Evolutionary conservation across 2,113 vertebrate genomes (phyloP).

Genomic region (Saccopteryx bilineata): DNA sequence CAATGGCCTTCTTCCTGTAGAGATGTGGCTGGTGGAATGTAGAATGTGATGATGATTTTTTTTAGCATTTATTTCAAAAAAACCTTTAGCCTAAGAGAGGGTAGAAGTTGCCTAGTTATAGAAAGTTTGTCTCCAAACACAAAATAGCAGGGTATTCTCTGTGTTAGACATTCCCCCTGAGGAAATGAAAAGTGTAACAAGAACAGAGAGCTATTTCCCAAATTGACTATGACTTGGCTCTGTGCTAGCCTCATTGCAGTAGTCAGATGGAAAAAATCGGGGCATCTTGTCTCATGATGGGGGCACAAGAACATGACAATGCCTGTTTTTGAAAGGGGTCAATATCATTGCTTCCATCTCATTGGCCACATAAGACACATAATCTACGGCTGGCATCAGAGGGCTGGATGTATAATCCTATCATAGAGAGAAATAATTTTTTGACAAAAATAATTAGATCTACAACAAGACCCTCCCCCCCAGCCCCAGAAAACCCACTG

Average conservation of each 20-base stretch:
- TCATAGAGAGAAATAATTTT: background rate
- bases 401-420: background rate
- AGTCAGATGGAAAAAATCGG: background rate
- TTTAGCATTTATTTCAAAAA: background rate
- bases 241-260: background rate
- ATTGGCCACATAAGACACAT: background rate
- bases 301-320: background rate
- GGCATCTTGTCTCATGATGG: background rate
- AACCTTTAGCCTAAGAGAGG: background rate
- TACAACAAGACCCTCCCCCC: background rate
- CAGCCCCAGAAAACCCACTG: background rate
- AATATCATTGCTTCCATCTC: background rate
- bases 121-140: background rate
- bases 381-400: background rate
- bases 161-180: background rate
- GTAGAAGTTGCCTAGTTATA: background rate
- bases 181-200: background rate
- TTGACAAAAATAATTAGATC: background rate
- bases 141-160: background rate
- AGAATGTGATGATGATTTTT: background rate
- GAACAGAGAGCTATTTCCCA: background rate
- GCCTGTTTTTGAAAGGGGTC: background rate
- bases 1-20: slow-evolving; percentile 11
- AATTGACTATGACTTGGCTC: background rate
- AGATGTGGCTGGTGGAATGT: background rate